Conservation (phyloP, 92 coral and sea anemone genomes). For the Epizoanthus illoricatus region DNA sequence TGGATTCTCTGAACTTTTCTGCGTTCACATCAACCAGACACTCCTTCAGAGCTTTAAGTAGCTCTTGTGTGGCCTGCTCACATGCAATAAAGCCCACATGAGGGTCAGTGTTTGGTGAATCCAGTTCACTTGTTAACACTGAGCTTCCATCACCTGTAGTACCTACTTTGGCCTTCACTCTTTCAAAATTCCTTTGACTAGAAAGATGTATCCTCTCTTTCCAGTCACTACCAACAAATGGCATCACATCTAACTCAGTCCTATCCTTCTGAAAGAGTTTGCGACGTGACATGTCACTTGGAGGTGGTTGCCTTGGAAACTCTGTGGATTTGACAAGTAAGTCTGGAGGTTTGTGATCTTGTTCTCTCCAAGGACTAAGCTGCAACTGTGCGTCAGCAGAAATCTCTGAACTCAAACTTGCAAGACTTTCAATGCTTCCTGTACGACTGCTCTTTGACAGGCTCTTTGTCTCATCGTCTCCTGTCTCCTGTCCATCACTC, state of each 20-base stretch:
- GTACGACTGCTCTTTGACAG: constrained; percentile 82
- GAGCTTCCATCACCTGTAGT: background rate
- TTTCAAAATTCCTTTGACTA: background rate
- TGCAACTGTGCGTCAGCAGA: constrained; percentile 39
- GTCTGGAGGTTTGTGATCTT: constrained; percentile 40
- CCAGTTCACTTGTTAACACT: constrained; percentile 6
- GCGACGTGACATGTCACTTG: constrained; percentile 24
- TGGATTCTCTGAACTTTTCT: constrained; percentile 58
- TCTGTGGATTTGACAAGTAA: constrained; percentile 6
- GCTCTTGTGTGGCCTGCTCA: constrained; percentile 59
- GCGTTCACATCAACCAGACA: constrained; percentile 66
- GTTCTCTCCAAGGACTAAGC: constrained; percentile 58
- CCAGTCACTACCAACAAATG: background rate
- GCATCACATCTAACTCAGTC: constrained; percentile 44
- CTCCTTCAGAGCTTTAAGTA: constrained; percentile 68
- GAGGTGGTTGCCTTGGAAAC: background rate
- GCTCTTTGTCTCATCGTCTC: constrained; percentile 82
- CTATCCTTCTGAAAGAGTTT: constrained; percentile 54
- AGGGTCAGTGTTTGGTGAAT: constrained; percentile 44
- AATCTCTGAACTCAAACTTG: constrained; percentile 75
- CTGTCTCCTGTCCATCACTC: constrained; percentile 87
- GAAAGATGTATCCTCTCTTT: constrained; percentile 3
- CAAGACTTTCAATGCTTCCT: constrained; percentile 86
- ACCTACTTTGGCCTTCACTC: background rate
- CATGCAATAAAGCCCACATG: constrained; percentile 68